Percentiles rank a stretch among this genome's conserved stretches.
Evolutionary conservation across 2,888 invertebrate species (phyloP).

Genomic region (Habroteleia sp.): DNA sequence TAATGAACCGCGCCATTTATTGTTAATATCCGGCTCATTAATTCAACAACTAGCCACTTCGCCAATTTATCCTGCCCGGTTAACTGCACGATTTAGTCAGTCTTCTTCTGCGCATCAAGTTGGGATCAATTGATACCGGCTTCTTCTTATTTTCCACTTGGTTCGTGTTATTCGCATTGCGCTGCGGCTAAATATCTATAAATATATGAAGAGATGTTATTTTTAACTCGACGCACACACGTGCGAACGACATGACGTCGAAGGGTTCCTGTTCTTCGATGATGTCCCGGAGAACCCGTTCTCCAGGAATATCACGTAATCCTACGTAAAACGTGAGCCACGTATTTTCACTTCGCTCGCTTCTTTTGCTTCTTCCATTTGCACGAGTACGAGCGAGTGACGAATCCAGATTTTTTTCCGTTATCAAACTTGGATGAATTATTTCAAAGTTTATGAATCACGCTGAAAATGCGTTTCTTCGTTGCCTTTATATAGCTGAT

Average conservation of each 20-base stretch:
- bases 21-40: conserved; percentile 12
- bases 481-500: no score
- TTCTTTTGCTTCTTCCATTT: conserved; percentile 14
- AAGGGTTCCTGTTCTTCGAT: conserved; percentile 50
- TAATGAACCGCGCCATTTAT: conserved; percentile 9
- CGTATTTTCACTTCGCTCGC: conserved; percentile 24
- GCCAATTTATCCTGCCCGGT: conserved; percentile 5
- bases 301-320: conserved; percentile 59
- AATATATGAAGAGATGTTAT: conserved; percentile 77
- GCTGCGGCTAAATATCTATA: conserved; percentile 68
- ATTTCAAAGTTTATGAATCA: no score
- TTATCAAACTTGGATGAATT: not conserved
- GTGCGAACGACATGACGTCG: conserved; percentile 27
- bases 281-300: conserved; percentile 51
- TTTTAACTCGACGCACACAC: conserved; percentile 73
- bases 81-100: not conserved
- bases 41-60: conserved; percentile 6
- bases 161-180: conserved; percentile 28
- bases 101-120: conserved; percentile 6
- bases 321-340: conserved; percentile 53
- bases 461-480: no score
- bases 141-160: conserved; percentile 23
- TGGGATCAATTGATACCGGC: conserved; percentile 36
- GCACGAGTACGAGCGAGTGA: conserved; percentile 19
- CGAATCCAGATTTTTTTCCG: conserved; percentile 6